Percentiles rank a stretch among this genome's conserved stretches.
Conservation (phyloP, 2,797 vertebrate species). For the Smutsia gigantea region DNA sequence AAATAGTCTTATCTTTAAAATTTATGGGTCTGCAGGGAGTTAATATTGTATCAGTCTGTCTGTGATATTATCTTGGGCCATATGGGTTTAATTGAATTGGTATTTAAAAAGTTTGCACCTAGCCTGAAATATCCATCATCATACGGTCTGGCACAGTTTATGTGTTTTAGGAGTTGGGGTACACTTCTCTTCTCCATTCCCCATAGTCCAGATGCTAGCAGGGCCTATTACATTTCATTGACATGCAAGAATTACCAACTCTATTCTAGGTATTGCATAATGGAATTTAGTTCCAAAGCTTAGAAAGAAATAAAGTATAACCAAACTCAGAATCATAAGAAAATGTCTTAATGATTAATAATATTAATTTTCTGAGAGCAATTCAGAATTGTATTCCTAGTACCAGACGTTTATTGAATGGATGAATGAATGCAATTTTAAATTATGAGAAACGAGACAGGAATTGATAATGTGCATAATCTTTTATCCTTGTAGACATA, state of each 20-base stretch:
- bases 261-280: background rate
- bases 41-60: background rate
- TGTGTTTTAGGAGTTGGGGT: background rate
- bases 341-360: conserved; percentile 77
- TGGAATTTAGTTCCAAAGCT: conserved; percentile 53
- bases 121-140: background rate
- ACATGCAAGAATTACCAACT: conserved; percentile 2
- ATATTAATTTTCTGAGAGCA: conserved; percentile 72
- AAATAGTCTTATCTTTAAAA: background rate
- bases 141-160: background rate
- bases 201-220: background rate
- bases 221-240: background rate
- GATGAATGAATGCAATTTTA: conserved; percentile 70
- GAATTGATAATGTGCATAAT: conserved; percentile 63
- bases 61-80: background rate
- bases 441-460: conserved; percentile 61
- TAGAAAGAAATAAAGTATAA: conserved; percentile 61
- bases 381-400: conserved; percentile 59
- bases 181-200: background rate
- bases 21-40: background rate
- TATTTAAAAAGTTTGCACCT: background rate
- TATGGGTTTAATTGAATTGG: background rate
- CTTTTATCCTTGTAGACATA: conserved; percentile 58
- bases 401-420: conserved; percentile 60
- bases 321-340: conserved; percentile 61